Conservation (phyloP, 2,113 vertebrate species). For the Carollia perspicillata region DNA sequence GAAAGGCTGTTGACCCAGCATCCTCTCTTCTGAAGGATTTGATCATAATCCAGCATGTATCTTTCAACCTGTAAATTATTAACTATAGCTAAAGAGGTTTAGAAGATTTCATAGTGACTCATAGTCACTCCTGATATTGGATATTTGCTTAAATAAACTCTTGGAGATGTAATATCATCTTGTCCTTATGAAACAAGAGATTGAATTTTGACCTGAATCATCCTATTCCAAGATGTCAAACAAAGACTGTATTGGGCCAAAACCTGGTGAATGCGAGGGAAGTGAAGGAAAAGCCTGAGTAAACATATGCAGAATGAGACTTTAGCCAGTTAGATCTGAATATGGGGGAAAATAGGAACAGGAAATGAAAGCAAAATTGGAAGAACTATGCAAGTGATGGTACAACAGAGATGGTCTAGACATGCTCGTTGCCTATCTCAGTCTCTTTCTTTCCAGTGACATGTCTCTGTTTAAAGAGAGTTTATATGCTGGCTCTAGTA, state of each 20-base stretch:
- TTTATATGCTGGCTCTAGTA: not conserved
- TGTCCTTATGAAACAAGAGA: conserved; percentile 14
- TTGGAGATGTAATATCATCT: conserved; percentile 22
- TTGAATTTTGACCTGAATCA: conserved; percentile 40
- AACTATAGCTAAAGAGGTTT: conserved; percentile 51
- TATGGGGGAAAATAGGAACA: not conserved
- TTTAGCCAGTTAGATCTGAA: conserved; percentile 1
- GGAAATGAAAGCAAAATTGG: not conserved
- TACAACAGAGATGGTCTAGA: not conserved
- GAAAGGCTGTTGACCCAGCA: conserved; percentile 5
- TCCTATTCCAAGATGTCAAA: not conserved
- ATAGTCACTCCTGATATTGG: conserved; percentile 25
- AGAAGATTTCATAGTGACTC: conserved; percentile 46
- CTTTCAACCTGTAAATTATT: conserved; percentile 64
- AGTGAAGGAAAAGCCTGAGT: not conserved
- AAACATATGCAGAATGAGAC: not conserved
- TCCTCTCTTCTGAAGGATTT: conserved; percentile 45
- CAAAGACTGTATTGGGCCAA: not conserved
- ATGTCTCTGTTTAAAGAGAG: not conserved
- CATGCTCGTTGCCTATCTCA: not conserved
- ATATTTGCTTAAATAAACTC: conserved; percentile 58
- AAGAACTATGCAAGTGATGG: not conserved
- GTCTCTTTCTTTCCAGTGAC: not conserved
- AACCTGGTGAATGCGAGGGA: not conserved
- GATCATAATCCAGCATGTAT: conserved; percentile 41